These are phyloP conservation scores for Equus przewalskii DNA, from an alignment of 2,113 vertebrate genomes.

Conservation along the genomic window DNA sequence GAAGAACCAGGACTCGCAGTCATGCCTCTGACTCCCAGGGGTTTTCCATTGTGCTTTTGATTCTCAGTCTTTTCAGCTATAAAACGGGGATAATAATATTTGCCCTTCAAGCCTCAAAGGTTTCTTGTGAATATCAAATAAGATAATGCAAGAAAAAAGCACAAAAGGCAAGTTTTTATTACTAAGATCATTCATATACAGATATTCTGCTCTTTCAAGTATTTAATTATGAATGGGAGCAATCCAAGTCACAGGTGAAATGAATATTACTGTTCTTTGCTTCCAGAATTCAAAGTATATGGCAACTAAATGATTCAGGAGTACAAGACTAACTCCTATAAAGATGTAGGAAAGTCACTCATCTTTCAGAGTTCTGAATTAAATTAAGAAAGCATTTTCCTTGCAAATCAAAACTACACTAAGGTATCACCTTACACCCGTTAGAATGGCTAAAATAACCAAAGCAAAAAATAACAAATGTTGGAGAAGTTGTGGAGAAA, in stretches of 20 bases:
- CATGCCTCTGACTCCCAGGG: not conserved
- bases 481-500: no score
- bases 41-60: not conserved
- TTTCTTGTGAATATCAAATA: conserved; percentile 50
- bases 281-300: not conserved
- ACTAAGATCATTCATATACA: conserved; percentile 45
- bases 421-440: no score
- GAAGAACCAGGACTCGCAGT: not conserved
- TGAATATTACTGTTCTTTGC: not conserved
- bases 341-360: not conserved
- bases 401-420: not conserved
- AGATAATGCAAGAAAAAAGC: not conserved
- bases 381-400: conserved; percentile 52
- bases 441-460: no score
- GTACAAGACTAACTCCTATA: not conserved
- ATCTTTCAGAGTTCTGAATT: conserved; percentile 22
- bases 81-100: not conserved
- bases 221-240: conserved; percentile 30
- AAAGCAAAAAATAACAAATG: no score
- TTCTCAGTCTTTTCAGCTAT: not conserved
- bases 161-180: conserved; percentile 20
- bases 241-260: not conserved
- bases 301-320: not conserved
- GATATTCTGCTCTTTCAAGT: conserved; percentile 20
- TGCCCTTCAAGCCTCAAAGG: not conserved